Evolutionary conservation across 2,113 vertebrate species (phyloP).

Genomic region (Chloebia gouldiae): DNA sequence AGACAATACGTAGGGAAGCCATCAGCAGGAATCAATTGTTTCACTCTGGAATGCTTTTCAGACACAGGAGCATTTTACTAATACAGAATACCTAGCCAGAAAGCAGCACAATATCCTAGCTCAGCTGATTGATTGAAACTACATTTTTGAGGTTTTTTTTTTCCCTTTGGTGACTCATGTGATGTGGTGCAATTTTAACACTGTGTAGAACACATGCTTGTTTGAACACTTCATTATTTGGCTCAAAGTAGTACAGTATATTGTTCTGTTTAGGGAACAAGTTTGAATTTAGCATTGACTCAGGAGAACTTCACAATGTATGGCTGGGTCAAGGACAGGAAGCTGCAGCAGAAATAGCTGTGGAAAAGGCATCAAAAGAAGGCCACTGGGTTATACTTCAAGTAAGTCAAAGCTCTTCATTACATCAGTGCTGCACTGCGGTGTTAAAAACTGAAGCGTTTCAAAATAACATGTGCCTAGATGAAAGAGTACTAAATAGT

Average conservation of each 20-base stretch:
- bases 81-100: not conserved
- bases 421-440: slow-evolving; percentile 63
- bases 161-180: not conserved
- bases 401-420: slow-evolving; percentile 73
- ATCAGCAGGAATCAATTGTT: not conserved
- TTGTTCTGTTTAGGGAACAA: slow-evolving; percentile 74
- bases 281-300: slow-evolving; percentile 83
- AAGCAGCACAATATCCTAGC: not conserved
- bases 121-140: not conserved
- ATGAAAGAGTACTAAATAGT: slow-evolving; percentile 70
- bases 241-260: not conserved
- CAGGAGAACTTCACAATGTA: slow-evolving; percentile 83
- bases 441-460: slow-evolving; percentile 68
- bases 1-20: not conserved
- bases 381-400: slow-evolving; percentile 89
- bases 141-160: not conserved
- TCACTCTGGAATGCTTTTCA: not conserved
- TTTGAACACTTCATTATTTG: slow-evolving; percentile 27
- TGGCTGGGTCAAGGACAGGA: slow-evolving; percentile 85
- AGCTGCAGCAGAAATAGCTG: slow-evolving; percentile 79
- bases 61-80: not conserved
- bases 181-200: not conserved
- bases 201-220: not conserved
- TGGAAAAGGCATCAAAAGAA: slow-evolving; percentile 85
- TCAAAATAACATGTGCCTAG: slow-evolving; percentile 69